Percentiles rank a stretch among this genome's conserved stretches.
These are phyloP conservation scores for Ennomos fuscantarius DNA, from an alignment of 2,888 invertebrate genomes.

Conservation along the genomic window DNA sequence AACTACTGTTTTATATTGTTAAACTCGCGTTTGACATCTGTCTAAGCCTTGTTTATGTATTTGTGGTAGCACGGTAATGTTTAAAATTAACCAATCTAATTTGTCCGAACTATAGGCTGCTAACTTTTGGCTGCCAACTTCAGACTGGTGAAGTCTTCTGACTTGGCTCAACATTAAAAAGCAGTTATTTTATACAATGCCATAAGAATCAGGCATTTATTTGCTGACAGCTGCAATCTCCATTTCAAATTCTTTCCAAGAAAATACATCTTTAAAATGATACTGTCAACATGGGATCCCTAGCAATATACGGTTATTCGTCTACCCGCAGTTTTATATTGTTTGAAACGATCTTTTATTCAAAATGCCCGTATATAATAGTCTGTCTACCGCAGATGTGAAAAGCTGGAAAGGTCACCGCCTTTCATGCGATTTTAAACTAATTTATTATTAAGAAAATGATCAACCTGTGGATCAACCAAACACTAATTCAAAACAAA, in stretches of 20 bases:
- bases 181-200: background rate
- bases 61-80: too few relatives aligned
- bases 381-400: slow-evolving; percentile 33
- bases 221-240: slow-evolving; percentile 6
- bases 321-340: slow-evolving; percentile 31
- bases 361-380: slow-evolving; percentile 26
- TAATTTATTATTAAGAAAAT: slow-evolving; percentile 11
- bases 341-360: slow-evolving; percentile 21
- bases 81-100: too few relatives aligned
- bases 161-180: too few relatives aligned
- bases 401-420: slow-evolving; percentile 24
- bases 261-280: slow-evolving; percentile 24
- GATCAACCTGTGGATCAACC: too few relatives aligned
- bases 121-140: too few relatives aligned
- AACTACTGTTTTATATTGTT: too few relatives aligned
- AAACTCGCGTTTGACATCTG: too few relatives aligned
- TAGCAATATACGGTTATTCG: slow-evolving; percentile 37
- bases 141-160: too few relatives aligned
- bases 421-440: slow-evolving; percentile 8
- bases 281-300: slow-evolving; percentile 30
- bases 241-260: slow-evolving; percentile 13
- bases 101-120: too few relatives aligned
- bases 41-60: too few relatives aligned
- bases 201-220: slow-evolving; percentile 2
- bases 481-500: too few relatives aligned